Percentiles rank a stretch among this genome's conserved stretches.
Conservation (phyloP, 2,888 invertebrate species). For the Macroteleia sp. region DNA sequence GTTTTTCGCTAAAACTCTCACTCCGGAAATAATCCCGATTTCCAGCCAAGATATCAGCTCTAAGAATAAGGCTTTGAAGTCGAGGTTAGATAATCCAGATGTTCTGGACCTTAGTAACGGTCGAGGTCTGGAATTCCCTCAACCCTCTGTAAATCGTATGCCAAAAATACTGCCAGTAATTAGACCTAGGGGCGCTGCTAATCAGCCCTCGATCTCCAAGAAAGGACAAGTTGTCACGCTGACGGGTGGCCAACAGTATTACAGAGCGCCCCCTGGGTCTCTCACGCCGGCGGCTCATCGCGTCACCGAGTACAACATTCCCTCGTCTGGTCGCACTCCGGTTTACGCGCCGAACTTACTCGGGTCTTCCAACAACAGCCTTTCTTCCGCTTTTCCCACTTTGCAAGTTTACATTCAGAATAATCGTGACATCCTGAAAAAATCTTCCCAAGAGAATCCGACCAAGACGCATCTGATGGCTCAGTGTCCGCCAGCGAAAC, state of each 20-base stretch:
- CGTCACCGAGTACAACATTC: constrained; percentile 69
- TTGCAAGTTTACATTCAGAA: constrained; percentile 70
- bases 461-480: constrained; percentile 73
- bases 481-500: constrained; percentile 77
- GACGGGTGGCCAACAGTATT: constrained; percentile 74
- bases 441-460: constrained; percentile 18
- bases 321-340: constrained; percentile 69
- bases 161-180: constrained; percentile 66
- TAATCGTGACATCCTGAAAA: constrained; percentile 35
- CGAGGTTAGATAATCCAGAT: constrained; percentile 69
- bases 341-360: constrained; percentile 75
- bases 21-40: constrained; percentile 36
- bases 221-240: constrained; percentile 75
- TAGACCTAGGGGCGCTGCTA: constrained; percentile 33
- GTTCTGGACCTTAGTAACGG: constrained; percentile 75
- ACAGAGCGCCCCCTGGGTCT: constrained; percentile 77
- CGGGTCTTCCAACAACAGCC: constrained; percentile 57
- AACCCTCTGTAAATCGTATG: constrained; percentile 30
- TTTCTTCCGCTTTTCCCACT: constrained; percentile 66
- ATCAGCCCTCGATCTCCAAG: constrained; percentile 25
- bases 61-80: constrained; percentile 6
- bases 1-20: constrained; percentile 71
- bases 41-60: background rate
- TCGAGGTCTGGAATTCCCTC: constrained; percentile 71
- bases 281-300: constrained; percentile 77